Evolutionary conservation across 2,797 vertebrate genomes (phyloP).

Genomic region (Petrocephalus sullivani): DNA sequence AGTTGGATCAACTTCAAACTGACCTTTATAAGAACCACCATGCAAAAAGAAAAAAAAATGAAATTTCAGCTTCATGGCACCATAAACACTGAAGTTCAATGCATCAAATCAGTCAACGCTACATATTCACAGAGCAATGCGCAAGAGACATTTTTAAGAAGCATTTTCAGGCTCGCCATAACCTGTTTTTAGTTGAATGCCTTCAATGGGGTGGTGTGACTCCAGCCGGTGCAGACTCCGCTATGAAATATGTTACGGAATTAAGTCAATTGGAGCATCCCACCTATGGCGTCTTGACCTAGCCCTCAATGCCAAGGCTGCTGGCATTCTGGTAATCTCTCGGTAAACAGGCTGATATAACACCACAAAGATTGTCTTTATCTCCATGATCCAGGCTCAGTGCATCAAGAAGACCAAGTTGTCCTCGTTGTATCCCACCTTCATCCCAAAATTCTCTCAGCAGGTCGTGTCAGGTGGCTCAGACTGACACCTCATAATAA

Average conservation of each 20-base stretch:
- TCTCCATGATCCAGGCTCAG: slow-evolving; percentile 13
- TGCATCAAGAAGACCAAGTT: background rate
- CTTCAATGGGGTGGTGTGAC: background rate
- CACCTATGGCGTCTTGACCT: slow-evolving; percentile 5
- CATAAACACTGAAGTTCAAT: background rate
- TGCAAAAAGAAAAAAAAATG: background rate
- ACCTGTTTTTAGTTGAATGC: background rate
- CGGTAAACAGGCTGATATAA: background rate
- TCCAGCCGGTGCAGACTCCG: background rate
- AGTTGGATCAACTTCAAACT: slow-evolving; percentile 31
- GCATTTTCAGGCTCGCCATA: background rate
- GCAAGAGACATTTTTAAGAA: background rate
- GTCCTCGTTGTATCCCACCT: background rate
- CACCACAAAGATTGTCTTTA: background rate
- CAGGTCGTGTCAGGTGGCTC: background rate
- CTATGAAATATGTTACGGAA: background rate
- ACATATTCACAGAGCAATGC: background rate
- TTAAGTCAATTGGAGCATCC: background rate
- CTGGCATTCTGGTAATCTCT: slow-evolving; percentile 10
- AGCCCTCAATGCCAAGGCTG: slow-evolving; percentile 1
- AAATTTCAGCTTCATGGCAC: background rate
- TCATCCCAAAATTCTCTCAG: background rate
- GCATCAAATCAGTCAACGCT: background rate
- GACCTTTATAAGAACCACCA: slow-evolving; percentile 30
- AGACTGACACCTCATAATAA: background rate